phyloP scores from a whole-genome alignment of 2,888 invertebrate genomes.

The Zygaena filipendulae region DNA sequence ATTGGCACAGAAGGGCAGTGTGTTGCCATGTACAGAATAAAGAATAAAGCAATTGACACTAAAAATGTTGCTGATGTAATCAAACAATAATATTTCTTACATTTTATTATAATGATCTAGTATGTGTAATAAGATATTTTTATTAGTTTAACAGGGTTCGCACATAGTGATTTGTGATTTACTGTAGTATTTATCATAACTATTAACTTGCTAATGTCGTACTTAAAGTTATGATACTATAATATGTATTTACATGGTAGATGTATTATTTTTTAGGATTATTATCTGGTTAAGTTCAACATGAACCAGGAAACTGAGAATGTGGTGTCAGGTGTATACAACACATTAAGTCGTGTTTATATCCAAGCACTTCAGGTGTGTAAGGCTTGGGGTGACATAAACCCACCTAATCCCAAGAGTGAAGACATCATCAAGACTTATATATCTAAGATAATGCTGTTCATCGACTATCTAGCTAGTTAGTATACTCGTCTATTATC shows the following conservation, averaged over 20 bases:
- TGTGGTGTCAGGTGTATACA: constrained; percentile 51
- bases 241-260: too few species aligned
- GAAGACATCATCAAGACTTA: constrained; percentile 41
- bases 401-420: constrained; percentile 55
- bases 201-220: too few species aligned
- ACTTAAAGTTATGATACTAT: too few species aligned
- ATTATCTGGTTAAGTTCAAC: constrained; percentile 36
- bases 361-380: constrained; percentile 40
- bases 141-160: too few species aligned
- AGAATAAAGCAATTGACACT: constrained; percentile 68
- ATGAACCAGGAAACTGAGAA: constrained; percentile 46
- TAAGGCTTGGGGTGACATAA: constrained; percentile 52
- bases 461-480: constrained; percentile 55
- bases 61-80: constrained; percentile 76
- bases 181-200: too few species aligned
- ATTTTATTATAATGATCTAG: too few species aligned
- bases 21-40: constrained; percentile 76
- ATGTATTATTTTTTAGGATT: constrained; percentile 30
- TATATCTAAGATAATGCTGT: constrained; percentile 48
- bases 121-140: too few species aligned
- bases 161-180: too few species aligned
- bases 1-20: constrained; percentile 71
- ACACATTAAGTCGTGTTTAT: constrained; percentile 35
- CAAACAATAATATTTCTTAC: constrained; percentile 5
- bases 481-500: constrained; percentile 21